phyloP scores from a whole-genome alignment of 1,140 invertebrate species.

The Brachionus rotundiformis region DNA sequence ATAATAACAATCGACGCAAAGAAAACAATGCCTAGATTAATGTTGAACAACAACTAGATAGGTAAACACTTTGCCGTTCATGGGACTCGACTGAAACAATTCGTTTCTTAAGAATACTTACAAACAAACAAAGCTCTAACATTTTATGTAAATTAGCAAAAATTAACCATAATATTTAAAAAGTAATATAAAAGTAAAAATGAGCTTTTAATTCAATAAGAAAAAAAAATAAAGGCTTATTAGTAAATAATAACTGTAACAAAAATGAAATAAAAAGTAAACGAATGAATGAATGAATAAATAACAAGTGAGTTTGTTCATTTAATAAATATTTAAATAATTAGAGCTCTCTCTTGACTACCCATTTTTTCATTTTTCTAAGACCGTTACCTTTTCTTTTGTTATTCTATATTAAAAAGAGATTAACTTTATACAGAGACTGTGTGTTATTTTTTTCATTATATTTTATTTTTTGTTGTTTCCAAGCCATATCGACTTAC shows the following conservation, averaged over 20 bases:
- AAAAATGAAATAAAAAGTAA: not conserved
- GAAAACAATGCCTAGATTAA: constrained; percentile 22
- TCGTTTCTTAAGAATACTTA: constrained; percentile 14
- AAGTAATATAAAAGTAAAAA: constrained; percentile 20
- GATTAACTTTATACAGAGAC: constrained; percentile 5
- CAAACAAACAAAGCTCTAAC: not conserved
- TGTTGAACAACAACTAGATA: not conserved
- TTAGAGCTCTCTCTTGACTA: constrained; percentile 10
- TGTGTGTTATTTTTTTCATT: not conserved
- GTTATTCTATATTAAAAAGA: constrained; percentile 45
- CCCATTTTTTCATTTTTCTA: too few species aligned
- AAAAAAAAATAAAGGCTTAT: not conserved
- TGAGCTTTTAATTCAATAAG: constrained; percentile 39
- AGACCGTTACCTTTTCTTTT: constrained; percentile 40
- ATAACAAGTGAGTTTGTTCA: constrained; percentile 47
- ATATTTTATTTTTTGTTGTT: not conserved
- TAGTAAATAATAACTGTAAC: constrained; percentile 47
- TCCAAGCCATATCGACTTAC: not conserved
- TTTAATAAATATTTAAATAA: constrained; percentile 48
- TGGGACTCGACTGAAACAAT: not conserved
- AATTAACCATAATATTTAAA: constrained; percentile 41
- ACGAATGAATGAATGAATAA: constrained; percentile 25
- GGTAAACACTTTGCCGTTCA: constrained; percentile 3
- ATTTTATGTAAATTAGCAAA: constrained; percentile 32
- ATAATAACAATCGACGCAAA: constrained; percentile 23